Base-by-base conservation (phyloP, 2,888 invertebrate species). In the Rhodophaea formosa region DNA sequence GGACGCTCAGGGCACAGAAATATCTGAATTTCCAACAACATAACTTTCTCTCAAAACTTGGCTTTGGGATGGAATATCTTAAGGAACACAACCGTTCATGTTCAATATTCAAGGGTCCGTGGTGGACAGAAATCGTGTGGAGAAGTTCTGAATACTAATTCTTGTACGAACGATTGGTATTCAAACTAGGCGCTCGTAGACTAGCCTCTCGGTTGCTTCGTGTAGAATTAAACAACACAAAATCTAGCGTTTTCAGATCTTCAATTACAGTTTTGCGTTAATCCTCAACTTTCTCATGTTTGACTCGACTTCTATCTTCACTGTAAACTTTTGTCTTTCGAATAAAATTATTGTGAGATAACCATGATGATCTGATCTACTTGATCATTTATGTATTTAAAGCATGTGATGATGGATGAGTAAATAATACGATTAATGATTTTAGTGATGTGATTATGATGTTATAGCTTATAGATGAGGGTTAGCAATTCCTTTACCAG, bases 41-140 rank as follows among this genome's bases (percentile, higher is more conserved):
- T 53, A 76, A 84, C 84, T 85, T 86, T 86, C 85, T 85, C 84
- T 75, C 72, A 72, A 70, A 75, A 73, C 16, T 45, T 35, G 45
- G 35, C 51, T 32, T 45, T 45, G 12, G 17, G 35, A 45, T 30
- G 54, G 54, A 32, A 66, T 65, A 69, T 65, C 67, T 68, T 63
- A 62, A 65, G 66, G 56, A 53, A 70, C 68, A 71, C 69, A 69
- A 69, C 66, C 63, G 67, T 57, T 54, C 53, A 58, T 80, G 78
- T 88, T 90, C 86, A 89, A 87, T 88, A 90, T 90, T 87, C 88
- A 82, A 85, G 82, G 75, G 82, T 74, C 75, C 75, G 72, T 80
- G 67, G 72, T 75, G 82, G 78, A 82, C 84, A 87, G 88, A 86
- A 87, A 88, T 88, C 88, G 89, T 89, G 88, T 76, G 74, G 67